These are phyloP conservation scores for Apaloderma vittatum DNA, from an alignment of 2,113 vertebrate species.

Conservation along the genomic window DNA sequence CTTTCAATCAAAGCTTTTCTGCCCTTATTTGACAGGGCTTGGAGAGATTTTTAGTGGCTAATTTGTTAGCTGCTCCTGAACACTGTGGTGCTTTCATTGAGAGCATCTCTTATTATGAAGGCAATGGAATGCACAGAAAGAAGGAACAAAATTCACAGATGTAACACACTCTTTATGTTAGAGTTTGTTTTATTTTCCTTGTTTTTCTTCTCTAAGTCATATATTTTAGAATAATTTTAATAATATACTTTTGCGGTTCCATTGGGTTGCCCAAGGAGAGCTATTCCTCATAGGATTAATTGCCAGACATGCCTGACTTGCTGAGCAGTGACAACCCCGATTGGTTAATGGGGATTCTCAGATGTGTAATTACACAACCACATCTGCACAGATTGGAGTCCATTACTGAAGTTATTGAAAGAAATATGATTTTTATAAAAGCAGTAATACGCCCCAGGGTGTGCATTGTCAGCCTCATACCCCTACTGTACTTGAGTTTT, in stretches of 20 bases:
- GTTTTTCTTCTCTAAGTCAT: not conserved
- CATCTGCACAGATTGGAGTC: conserved; percentile 48
- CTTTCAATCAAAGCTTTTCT: not conserved
- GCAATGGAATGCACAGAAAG: not conserved
- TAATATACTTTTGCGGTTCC: not conserved
- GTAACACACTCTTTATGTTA: not conserved
- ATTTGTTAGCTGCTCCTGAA: not conserved
- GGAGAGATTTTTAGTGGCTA: not conserved
- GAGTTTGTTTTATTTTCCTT: not conserved
- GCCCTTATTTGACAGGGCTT: not conserved
- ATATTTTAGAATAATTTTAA: conserved; percentile 6
- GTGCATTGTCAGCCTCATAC: not conserved
- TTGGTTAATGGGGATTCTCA: conserved; percentile 61
- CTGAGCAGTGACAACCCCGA: not conserved
- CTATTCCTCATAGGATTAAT: conserved; percentile 8
- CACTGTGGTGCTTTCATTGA: not conserved
- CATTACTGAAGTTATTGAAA: conserved; percentile 7
- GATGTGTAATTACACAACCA: conserved; percentile 32
- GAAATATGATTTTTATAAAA: conserved; percentile 42
- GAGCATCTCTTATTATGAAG: not conserved
- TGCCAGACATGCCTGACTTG: not conserved
- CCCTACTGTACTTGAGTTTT: not conserved
- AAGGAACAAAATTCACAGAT: not conserved
- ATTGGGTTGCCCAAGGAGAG: not conserved
- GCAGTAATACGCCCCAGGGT: not conserved